These are phyloP conservation scores for Apis florea DNA, from an alignment of 1,140 invertebrate species.

Conservation along the genomic window DNA sequence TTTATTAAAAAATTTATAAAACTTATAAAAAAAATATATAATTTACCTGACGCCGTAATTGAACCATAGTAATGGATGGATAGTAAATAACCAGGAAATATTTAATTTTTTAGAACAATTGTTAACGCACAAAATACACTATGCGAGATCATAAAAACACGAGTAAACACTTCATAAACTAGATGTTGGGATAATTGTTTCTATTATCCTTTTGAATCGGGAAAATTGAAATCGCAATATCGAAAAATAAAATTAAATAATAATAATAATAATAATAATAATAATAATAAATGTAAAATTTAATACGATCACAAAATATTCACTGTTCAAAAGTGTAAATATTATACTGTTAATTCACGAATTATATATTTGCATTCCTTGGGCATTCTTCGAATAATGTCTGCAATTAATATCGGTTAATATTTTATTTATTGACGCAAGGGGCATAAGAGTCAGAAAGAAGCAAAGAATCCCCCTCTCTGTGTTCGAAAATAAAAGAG, in stretches of 20 bases:
- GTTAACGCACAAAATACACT: constrained; percentile 45
- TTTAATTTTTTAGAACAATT: constrained; percentile 23
- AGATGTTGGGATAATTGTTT: not conserved
- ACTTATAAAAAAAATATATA: not conserved
- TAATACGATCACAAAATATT: not conserved
- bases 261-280: not conserved
- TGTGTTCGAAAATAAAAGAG: constrained; percentile 12
- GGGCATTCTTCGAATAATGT: constrained; percentile 70
- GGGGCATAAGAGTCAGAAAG: constrained; percentile 42
- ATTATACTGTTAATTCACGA: not conserved
- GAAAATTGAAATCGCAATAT: not conserved
- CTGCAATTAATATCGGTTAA: constrained; percentile 71
- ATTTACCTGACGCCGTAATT: constrained; percentile 70
- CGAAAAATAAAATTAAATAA: not conserved
- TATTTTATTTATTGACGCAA: constrained; percentile 76
- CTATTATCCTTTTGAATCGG: not conserved
- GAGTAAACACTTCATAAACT: not conserved
- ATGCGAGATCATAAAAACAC: constrained; percentile 18
- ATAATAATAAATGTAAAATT: not conserved
- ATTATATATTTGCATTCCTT: constrained; percentile 52
- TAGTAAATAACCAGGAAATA: not conserved
- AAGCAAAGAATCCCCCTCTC: constrained; percentile 46
- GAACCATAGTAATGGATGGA: constrained; percentile 68
- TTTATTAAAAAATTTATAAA: not conserved
- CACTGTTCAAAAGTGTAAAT: not conserved